Evolutionary conservation across 2,113 vertebrate species (phyloP).

Genomic region (Notothenia rossii): DNA sequence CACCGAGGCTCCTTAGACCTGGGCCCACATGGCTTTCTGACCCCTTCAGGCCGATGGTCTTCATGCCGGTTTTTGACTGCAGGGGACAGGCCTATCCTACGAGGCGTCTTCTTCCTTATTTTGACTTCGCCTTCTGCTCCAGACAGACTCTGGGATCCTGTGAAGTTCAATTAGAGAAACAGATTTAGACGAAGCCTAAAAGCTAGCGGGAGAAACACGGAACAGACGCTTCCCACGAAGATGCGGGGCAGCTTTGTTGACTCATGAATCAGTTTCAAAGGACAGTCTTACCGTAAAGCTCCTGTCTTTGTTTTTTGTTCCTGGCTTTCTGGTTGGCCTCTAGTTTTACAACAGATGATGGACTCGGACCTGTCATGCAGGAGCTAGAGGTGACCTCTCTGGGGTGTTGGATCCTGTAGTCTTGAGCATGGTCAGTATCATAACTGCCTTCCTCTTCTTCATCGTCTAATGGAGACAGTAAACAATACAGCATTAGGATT

Average conservation of each 20-base stretch:
- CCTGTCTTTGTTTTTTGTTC: constrained; percentile 96
- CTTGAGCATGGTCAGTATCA: constrained; percentile 89
- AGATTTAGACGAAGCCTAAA: constrained; percentile 58
- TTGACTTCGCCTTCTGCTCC: constrained; percentile 91
- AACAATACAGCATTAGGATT: constrained; percentile 19
- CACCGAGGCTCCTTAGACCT: constrained; percentile 81
- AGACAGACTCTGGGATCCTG: constrained; percentile 85
- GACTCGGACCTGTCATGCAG: constrained; percentile 89
- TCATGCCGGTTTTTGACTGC: constrained; percentile 76
- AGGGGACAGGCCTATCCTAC: constrained; percentile 55
- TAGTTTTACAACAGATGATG: constrained; percentile 95
- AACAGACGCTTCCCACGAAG: constrained; percentile 61
- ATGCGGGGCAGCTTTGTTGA: constrained; percentile 42
- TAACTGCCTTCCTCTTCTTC: constrained; percentile 87
- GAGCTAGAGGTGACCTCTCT: constrained; percentile 80
- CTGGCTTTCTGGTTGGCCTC: constrained; percentile 97
- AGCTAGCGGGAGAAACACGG: constrained; percentile 52
- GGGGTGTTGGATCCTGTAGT: constrained; percentile 70
- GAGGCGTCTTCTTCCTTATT: constrained; percentile 87
- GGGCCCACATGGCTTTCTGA: constrained; percentile 74
- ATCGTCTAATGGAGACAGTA: constrained; percentile 75
- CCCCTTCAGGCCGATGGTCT: constrained; percentile 78
- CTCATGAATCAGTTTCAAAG: constrained; percentile 55
- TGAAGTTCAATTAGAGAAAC: constrained; percentile 58
- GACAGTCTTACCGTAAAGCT: constrained; percentile 87